Percentiles rank a stretch among this genome's conserved stretches.
Evolutionary conservation across 1,140 invertebrate genomes (phyloP).

Genomic region (Drosophila sechellia): DNA sequence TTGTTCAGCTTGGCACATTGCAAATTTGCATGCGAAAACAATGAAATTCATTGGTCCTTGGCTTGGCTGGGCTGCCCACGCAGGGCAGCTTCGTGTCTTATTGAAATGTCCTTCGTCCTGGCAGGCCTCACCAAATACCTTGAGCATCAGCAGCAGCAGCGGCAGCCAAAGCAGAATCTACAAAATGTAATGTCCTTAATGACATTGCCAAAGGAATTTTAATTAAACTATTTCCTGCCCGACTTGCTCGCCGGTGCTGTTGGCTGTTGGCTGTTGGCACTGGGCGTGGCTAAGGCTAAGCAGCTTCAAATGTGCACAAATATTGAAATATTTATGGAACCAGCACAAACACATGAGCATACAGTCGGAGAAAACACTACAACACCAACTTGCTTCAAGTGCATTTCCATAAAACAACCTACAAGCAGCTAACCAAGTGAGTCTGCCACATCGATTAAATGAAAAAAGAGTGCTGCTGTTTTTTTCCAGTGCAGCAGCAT

Average conservation of each 20-base stretch:
- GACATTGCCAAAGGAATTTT: slow-evolving; percentile 77
- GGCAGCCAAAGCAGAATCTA: slow-evolving; percentile 33
- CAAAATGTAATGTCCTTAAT: slow-evolving; percentile 75
- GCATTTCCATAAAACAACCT: not conserved
- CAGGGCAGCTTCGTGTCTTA: slow-evolving; percentile 31
- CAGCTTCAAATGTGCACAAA: slow-evolving; percentile 77
- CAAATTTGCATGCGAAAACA: slow-evolving; percentile 77
- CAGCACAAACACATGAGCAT: slow-evolving; percentile 27
- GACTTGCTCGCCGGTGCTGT: slow-evolving; percentile 23
- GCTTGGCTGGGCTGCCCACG: slow-evolving; percentile 18
- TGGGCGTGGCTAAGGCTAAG: slow-evolving; percentile 69
- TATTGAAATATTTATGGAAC: slow-evolving; percentile 79
- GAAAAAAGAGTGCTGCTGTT: not conserved
- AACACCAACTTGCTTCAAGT: not conserved
- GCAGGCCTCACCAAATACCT: slow-evolving; percentile 44
- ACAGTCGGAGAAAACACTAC: slow-evolving; percentile 7
- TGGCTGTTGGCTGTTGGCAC: slow-evolving; percentile 20
- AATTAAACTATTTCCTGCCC: slow-evolving; percentile 81
- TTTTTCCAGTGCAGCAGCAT: slow-evolving; percentile 13
- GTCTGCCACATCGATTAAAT: no score
- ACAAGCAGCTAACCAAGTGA: no score
- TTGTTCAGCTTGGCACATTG: slow-evolving; percentile 55
- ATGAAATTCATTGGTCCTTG: slow-evolving; percentile 63
- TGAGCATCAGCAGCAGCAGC: slow-evolving; percentile 24
- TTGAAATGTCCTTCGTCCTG: slow-evolving; percentile 57